These are phyloP conservation scores for Paguma larvata DNA, from an alignment of 2,797 vertebrate genomes.

Conservation along the genomic window DNA sequence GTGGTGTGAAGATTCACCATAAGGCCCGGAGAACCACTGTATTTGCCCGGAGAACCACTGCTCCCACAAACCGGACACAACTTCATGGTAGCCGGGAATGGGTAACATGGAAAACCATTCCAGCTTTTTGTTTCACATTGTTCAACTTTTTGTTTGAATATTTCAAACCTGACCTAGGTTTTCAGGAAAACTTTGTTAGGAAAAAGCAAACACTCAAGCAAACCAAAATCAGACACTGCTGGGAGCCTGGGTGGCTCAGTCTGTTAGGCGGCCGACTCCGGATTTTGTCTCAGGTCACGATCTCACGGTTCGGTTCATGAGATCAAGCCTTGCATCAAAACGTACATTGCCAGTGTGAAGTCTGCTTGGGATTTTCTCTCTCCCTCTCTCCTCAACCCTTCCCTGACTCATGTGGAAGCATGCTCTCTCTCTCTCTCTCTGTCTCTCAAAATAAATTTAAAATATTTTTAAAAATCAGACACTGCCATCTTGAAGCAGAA, in stretches of 20 bases:
- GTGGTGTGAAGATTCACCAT: neutral
- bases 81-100: neutral
- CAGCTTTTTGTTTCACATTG: neutral
- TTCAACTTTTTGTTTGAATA: neutral
- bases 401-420: no score
- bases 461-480: neutral
- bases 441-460: no score
- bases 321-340: no score
- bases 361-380: no score
- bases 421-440: no score
- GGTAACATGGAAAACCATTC: neutral
- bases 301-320: no score
- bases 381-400: no score
- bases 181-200: slow-evolving; percentile 23
- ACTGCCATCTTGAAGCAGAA: neutral
- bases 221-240: neutral
- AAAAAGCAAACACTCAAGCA: neutral
- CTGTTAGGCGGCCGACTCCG: no score
- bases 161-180: neutral
- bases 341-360: no score
- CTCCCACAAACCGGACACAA: neutral
- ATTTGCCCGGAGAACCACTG: neutral
- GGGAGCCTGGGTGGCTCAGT: no score
- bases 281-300: no score
- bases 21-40: neutral